A percentile compares a stretch with the other conserved stretches of the same genome.
Evolutionary conservation across 2,113 vertebrate genomes (phyloP).

Genomic region (Myodes glareolus): DNA sequence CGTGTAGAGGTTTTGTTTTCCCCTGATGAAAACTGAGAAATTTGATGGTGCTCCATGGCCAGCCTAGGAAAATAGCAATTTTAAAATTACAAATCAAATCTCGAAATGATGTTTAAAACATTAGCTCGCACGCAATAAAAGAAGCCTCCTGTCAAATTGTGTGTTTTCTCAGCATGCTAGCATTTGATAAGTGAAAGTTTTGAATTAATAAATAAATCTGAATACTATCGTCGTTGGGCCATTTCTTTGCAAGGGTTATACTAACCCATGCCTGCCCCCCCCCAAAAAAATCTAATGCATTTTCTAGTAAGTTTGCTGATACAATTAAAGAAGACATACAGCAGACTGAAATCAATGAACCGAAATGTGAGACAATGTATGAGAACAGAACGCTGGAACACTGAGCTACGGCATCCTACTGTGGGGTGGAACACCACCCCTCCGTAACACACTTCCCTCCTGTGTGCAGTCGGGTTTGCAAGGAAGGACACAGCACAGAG

Average conservation of each 20-base stretch:
- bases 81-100: slow-evolving; percentile 50
- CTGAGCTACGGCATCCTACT: neutral
- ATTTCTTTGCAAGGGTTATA: neutral
- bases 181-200: slow-evolving; percentile 39
- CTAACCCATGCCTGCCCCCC: neutral
- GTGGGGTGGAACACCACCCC: neutral
- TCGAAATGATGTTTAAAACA: slow-evolving; percentile 44
- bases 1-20: neutral
- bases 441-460: neutral
- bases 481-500: neutral
- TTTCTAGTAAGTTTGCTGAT: slow-evolving; percentile 54
- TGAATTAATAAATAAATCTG: slow-evolving; percentile 49
- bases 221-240: neutral
- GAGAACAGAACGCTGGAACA: neutral
- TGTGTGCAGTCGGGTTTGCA: neutral
- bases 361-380: neutral
- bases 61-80: slow-evolving; percentile 53
- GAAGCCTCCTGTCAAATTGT: slow-evolving; percentile 21
- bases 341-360: neutral
- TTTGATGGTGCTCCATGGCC: neutral
- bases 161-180: slow-evolving; percentile 45
- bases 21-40: slow-evolving; percentile 17
- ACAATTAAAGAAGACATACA: neutral
- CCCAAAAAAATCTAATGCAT: neutral
- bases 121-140: slow-evolving; percentile 33